Evolutionary conservation across 2,888 invertebrate species (phyloP), one percentile per base, ranked within the genome.

Genomic region (Protula sp.): DNA sequence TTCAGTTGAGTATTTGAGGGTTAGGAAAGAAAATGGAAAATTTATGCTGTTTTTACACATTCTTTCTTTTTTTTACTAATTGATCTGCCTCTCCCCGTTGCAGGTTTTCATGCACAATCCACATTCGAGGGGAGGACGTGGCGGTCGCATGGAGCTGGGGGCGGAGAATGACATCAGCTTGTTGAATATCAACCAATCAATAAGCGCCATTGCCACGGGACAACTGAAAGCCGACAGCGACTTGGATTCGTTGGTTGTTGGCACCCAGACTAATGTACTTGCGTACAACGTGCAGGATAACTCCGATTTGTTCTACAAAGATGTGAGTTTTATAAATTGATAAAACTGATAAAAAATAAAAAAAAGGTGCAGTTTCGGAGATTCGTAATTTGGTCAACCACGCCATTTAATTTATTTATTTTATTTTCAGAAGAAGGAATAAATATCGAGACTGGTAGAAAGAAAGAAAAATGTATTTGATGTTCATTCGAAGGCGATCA

Each of bases 211-310:
- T 28, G 55, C 47, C 26, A 51, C 67, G 0, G 67, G 66, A n/a
- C 59, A 54, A 24, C 59, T 68, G 2, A 57, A 68, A 30, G 57
- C 57, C 31, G 30, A 29, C 19, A 48, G 28, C 19, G 22, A 53
- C 27, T 52, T 87, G 62, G 92, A 94, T 75, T 84, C 90, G 71
- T 84, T 95, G 38, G 84, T 94, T 26, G 87, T 95, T 64, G 94
- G 94, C 45, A 89, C 89, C 1, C 83, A 85, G 51, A 87, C 87
- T 1, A 88, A 87, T 73, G 81, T 91, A 3, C 82, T 90, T 56
- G 93, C 89, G 0, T 95, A 92, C 80, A 91, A 94, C 81, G 90
- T 94, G 2, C 89, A 92, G 76, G 90, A 92, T 70, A 95, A 95
- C 82, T 86, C 88, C 24, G 94, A 95, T 77, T 81, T 94, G 1